Conservation (phyloP, 2,888 invertebrate species). For the Lochmaea capreae region DNA sequence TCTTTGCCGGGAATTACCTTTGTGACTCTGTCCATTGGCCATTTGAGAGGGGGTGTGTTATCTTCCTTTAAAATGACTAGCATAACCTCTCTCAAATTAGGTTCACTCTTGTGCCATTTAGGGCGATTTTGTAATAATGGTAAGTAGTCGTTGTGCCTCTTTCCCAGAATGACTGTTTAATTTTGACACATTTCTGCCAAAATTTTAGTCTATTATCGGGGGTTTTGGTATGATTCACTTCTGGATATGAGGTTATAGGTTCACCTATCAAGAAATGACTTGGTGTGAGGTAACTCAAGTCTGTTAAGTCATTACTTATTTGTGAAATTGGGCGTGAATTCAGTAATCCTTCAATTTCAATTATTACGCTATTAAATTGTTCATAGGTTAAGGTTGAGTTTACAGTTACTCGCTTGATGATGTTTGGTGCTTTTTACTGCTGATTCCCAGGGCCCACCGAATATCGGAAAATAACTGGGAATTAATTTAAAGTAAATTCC, state of each 20-base stretch:
- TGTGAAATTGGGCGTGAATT: neutral
- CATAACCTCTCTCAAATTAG: too few species aligned
- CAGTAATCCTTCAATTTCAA: neutral
- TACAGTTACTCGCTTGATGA: neutral
- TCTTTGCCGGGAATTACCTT: too few species aligned
- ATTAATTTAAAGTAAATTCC: neutral
- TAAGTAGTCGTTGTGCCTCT: too few species aligned
- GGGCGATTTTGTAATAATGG: too few species aligned
- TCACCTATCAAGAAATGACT: conserved; percentile 2
- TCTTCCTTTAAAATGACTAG: too few species aligned
- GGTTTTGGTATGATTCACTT: neutral
- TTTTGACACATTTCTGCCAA: neutral
- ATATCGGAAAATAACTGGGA: neutral
- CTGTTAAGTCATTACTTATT: conserved; percentile 1
- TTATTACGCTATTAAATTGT: neutral
- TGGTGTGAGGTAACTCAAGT: neutral
- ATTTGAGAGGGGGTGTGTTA: too few species aligned
- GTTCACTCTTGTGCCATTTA: too few species aligned
- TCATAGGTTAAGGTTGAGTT: neutral
- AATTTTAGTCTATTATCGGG: neutral
- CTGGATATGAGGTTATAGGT: neutral
- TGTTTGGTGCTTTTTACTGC: neutral
- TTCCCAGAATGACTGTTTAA: too few species aligned
- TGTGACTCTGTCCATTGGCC: too few species aligned
- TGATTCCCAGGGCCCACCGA: neutral